Evolutionary conservation across 2,888 invertebrate genomes (phyloP).

Genomic region (Melanargia galathea): DNA sequence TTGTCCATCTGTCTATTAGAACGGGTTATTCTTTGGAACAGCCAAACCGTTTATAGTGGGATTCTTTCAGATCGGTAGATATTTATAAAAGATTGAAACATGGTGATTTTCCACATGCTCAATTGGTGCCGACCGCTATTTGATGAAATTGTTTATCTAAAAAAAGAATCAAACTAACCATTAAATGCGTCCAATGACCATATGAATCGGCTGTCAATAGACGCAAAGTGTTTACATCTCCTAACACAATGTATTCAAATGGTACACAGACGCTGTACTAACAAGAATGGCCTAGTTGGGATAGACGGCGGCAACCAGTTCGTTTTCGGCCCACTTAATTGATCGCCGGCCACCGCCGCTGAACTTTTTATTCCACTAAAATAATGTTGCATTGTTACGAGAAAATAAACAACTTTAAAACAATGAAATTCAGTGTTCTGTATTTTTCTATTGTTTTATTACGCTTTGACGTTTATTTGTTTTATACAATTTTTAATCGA

Average conservation of each 20-base stretch:
- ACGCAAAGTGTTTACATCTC: conserved; percentile 44
- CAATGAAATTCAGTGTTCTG: not conserved
- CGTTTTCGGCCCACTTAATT: conserved; percentile 67
- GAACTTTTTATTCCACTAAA: conserved; percentile 13
- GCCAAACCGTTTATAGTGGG: too few species aligned
- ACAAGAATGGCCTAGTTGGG: conserved; percentile 76
- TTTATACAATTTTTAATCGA: not conserved
- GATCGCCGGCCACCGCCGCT: conserved; percentile 43
- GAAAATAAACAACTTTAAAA: not conserved
- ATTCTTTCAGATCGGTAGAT: too few species aligned
- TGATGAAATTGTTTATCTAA: conserved; percentile 2
- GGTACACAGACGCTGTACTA: conserved; percentile 51
- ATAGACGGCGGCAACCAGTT: conserved; percentile 62
- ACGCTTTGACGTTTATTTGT: too few species aligned
- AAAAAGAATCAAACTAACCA: conserved; percentile 1
- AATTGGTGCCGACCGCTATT: not conserved
- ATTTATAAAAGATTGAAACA: too few species aligned
- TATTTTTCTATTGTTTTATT: not conserved
- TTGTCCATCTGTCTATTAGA: too few species aligned
- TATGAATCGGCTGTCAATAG: conserved; percentile 9
- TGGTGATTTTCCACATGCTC: too few species aligned
- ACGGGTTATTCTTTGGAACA: too few species aligned
- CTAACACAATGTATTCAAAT: conserved; percentile 47
- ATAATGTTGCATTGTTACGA: conserved; percentile 21
- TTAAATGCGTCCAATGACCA: conserved; percentile 2